These are phyloP conservation scores for Mycteria americana DNA, from an alignment of 2,797 vertebrate species.

Conservation along the genomic window DNA sequence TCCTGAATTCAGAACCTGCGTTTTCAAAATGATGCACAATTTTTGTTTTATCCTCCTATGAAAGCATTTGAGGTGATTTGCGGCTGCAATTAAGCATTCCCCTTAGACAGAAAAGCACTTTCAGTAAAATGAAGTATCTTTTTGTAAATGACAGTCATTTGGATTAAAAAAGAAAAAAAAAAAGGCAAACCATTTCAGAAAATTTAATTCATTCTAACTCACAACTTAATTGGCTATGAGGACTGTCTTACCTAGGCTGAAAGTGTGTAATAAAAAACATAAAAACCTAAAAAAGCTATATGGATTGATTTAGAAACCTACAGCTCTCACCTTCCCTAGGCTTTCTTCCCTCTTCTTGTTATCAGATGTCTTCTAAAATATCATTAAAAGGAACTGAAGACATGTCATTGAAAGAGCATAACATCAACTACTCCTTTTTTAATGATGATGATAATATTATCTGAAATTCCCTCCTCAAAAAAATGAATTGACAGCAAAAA, in stretches of 20 bases:
- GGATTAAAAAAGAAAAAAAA: constrained; percentile 37
- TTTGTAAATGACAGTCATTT: constrained; percentile 68
- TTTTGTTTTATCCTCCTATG: constrained; percentile 50
- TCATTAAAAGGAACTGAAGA: background rate
- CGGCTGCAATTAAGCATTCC: constrained; percentile 68
- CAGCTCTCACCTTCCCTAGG: background rate
- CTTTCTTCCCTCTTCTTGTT: background rate
- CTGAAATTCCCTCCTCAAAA: constrained; percentile 1
- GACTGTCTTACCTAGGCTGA: background rate
- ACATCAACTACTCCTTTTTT: background rate
- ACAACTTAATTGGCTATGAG: constrained; percentile 42
- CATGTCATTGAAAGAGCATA: background rate
- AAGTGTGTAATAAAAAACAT: background rate
- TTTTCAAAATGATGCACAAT: constrained; percentile 43
- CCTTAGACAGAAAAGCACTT: constrained; percentile 70
- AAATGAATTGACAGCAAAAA: background rate
- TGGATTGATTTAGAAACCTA: constrained; percentile 22
- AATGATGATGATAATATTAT: background rate
- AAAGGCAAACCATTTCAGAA: constrained; percentile 35
- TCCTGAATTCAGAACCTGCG: constrained; percentile 35
- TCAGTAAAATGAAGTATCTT: constrained; percentile 64
- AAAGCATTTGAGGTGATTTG: constrained; percentile 68
- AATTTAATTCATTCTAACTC: constrained; percentile 62
- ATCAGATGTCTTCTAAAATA: background rate
- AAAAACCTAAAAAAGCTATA: background rate